These are phyloP conservation scores for Siphlonurus alternatus DNA, from an alignment of 2,888 invertebrate genomes.

Conservation along the genomic window DNA sequence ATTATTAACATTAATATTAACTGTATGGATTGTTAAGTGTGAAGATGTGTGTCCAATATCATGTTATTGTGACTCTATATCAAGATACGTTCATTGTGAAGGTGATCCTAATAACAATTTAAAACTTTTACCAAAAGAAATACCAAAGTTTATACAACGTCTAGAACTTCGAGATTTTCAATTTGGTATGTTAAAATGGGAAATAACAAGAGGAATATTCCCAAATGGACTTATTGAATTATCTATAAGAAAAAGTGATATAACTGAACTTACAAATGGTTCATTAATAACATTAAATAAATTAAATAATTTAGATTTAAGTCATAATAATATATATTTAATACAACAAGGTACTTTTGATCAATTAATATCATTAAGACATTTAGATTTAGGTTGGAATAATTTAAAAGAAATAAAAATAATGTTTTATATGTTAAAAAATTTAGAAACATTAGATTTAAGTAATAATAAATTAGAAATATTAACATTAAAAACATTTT, in stretches of 20 bases:
- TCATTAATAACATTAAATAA: neutral
- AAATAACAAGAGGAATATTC: neutral
- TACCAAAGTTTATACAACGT: neutral
- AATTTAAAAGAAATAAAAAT: neutral
- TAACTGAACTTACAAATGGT: neutral
- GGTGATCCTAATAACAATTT: neutral
- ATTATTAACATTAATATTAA: neutral
- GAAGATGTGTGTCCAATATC: neutral
- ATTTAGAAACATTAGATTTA: neutral
- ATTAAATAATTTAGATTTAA: neutral
- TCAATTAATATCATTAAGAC: neutral
- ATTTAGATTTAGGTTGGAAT: neutral
- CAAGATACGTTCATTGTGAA: neutral
- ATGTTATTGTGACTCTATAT: neutral
- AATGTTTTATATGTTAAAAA: neutral
- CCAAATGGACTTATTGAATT: neutral
- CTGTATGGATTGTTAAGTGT: neutral
- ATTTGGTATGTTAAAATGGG: neutral
- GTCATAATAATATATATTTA: neutral
- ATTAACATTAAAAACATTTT: neutral
- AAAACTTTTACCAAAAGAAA: neutral
- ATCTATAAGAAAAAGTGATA: neutral
- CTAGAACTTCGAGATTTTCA: neutral
- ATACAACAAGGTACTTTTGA: neutral
- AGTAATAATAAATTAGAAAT: neutral